These are phyloP conservation scores for Burhinus bistriatus DNA, from an alignment of 2,113 vertebrate species.

Conservation along the genomic window DNA sequence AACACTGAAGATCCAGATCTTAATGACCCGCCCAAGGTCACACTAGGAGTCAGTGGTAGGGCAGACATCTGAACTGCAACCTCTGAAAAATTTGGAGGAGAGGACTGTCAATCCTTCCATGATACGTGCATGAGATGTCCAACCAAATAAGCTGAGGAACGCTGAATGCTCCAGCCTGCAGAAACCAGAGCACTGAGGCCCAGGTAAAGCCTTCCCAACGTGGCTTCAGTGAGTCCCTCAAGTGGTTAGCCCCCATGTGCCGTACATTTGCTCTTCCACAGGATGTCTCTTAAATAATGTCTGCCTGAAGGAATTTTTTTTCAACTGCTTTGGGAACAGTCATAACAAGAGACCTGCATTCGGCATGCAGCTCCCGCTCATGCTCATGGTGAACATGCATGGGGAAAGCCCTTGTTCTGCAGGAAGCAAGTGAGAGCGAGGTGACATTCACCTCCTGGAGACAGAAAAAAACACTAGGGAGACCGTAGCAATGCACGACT, in stretches of 20 bases:
- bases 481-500: background rate
- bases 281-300: background rate
- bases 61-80: background rate
- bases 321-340: background rate
- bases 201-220: background rate
- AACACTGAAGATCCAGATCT: background rate
- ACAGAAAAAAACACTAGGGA: background rate
- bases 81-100: background rate
- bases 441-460: background rate
- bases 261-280: background rate
- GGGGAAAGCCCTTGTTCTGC: background rate
- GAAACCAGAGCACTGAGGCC: background rate
- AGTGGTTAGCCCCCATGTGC: fast-evolving
- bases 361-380: background rate
- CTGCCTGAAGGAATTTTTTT: background rate
- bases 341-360: background rate
- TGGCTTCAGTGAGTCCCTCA: background rate
- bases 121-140: too few relatives aligned
- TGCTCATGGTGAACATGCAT: background rate
- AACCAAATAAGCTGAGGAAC: background rate
- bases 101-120: background rate
- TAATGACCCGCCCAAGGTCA: background rate
- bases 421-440: background rate
- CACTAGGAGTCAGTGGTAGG: background rate
- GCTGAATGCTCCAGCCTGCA: background rate